Conservation (phyloP, 2,797 vertebrate genomes). For the Chaunax sp. region DNA sequence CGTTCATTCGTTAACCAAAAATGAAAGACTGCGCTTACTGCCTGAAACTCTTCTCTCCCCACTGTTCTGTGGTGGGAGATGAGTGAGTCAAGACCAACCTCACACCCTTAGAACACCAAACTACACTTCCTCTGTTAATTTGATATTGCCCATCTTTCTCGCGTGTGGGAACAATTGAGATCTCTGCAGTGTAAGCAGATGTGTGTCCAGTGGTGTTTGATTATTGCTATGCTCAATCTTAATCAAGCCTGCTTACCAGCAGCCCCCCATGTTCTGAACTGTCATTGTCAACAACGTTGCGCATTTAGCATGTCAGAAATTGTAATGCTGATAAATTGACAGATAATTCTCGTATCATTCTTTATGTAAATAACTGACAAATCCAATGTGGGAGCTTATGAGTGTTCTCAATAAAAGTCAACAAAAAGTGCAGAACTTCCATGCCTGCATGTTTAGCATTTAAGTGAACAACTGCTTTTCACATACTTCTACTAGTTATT, state of each 20-base stretch:
- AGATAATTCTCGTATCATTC: conserved; percentile 60
- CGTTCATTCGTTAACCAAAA: conserved; percentile 87
- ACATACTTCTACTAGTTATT: conserved; percentile 36
- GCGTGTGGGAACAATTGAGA: conserved; percentile 56
- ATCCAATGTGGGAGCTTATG: conserved; percentile 31
- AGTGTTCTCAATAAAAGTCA: conserved; percentile 10
- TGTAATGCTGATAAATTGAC: conserved; percentile 67
- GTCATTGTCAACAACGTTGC: conserved; percentile 50
- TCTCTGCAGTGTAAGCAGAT: conserved; percentile 76
- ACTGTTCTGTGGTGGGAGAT: conserved; percentile 52
- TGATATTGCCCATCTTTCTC: conserved; percentile 60
- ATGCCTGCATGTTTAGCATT: conserved; percentile 11
- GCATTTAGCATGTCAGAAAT: conserved; percentile 69
- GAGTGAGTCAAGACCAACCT: conserved; percentile 64
- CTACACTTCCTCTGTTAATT: conserved; percentile 41
- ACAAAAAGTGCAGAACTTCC: conserved; percentile 20
- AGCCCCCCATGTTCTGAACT: conserved; percentile 45
- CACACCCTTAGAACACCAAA: conserved; percentile 38
- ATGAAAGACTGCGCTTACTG: conserved; percentile 82
- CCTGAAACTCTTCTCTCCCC: conserved; percentile 52
- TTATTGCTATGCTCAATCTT: conserved; percentile 78
- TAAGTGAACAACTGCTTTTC: conserved; percentile 50
- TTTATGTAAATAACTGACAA: conserved; percentile 70
- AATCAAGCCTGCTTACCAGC: conserved; percentile 55
- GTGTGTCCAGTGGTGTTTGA: conserved; percentile 70